Base-by-base conservation (phyloP, 2,797 vertebrate species). In the Glossophaga mutica region DNA sequence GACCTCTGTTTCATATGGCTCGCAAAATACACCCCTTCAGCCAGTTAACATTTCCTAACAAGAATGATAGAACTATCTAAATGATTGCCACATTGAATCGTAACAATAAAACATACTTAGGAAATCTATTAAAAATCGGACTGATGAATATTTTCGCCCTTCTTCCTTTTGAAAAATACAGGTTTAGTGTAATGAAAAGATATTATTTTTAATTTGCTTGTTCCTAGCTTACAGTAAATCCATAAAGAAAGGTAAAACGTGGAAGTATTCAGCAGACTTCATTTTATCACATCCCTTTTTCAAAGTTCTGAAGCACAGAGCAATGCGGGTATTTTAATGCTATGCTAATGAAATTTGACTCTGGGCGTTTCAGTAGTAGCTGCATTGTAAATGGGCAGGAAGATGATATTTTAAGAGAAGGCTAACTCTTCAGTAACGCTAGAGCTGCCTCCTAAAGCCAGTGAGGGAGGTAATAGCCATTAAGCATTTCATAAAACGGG, bases 201-300 rank as follows among this genome's bases (percentile, higher is more conserved):
- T 82, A 97, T 90, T 81, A 81, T 93, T 96, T 83, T 84, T 77
- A 94, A 94, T 65, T 91, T 97, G 39, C 86, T 26, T 85, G 92
- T 97, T 97, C 90, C 90, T 92, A 62, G 86, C 77, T 93, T 94
- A 52, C 44, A 92, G 32, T 97, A 97, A 98, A 98, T 97, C 95
- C 74, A 19, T 34, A 90, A 77, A 0, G 79, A 37, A 50, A 82
- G 79, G 76, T 48, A 73, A 96, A 96, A 81, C 15, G 71, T 52
- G 65, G 67, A 15, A 9, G n/a, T 32, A 19, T 19, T 85, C 77
- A 6, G 81, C 94, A 22, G 18, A 1, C 89, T 78, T 86, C 67
- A 39, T 84, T 93, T 76, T 21, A 74, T 94, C 19, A 83, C 70
- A 81, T 73, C 74, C 91, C 19, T 46, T 81, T 92, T 91, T 90